phyloP scores from a whole-genome alignment of 2,888 invertebrate species.

The Sesamia inferens region DNA sequence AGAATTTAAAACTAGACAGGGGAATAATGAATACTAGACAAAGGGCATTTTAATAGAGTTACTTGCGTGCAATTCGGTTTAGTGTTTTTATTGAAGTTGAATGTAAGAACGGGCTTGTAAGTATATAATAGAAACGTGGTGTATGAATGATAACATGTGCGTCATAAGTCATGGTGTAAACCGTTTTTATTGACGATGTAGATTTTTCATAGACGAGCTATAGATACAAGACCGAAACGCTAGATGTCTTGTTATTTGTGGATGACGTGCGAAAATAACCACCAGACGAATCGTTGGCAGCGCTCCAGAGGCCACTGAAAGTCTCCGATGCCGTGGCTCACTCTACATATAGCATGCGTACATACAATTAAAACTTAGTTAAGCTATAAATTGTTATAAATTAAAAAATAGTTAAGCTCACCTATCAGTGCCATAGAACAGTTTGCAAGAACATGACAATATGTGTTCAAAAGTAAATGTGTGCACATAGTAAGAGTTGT shows the following conservation, averaged over 20 bases:
- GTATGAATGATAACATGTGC: slow-evolving; percentile 52
- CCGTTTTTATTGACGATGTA: slow-evolving; percentile 35
- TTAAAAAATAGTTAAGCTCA: slow-evolving; percentile 35
- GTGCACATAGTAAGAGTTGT: too few species aligned
- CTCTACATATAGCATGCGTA: slow-evolving; percentile 65
- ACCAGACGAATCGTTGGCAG: slow-evolving; percentile 84
- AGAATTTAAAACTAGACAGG: slow-evolving; percentile 89
- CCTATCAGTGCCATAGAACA: slow-evolving; percentile 1
- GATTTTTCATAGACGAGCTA: slow-evolving; percentile 39
- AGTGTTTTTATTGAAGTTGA: slow-evolving; percentile 72
- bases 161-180: slow-evolving; percentile 36
- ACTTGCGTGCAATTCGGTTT: slow-evolving; percentile 86
- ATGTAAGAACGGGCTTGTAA: slow-evolving; percentile 71
- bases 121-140: slow-evolving; percentile 56
- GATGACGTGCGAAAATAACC: slow-evolving; percentile 87
- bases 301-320: slow-evolving; percentile 83
- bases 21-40: slow-evolving; percentile 89
- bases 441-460: neutral
- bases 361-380: slow-evolving; percentile 49
- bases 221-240: slow-evolving; percentile 45
- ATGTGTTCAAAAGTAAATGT: neutral
- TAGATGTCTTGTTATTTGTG: slow-evolving; percentile 80
- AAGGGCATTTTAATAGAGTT: slow-evolving; percentile 87
- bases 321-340: slow-evolving; percentile 76
- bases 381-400: slow-evolving; percentile 24